Percentiles rank a stretch among this genome's conserved stretches.
Conservation (phyloP, 30 jellyfish, hydroid and myxozoan species). For the Aurelia sp. region DNA sequence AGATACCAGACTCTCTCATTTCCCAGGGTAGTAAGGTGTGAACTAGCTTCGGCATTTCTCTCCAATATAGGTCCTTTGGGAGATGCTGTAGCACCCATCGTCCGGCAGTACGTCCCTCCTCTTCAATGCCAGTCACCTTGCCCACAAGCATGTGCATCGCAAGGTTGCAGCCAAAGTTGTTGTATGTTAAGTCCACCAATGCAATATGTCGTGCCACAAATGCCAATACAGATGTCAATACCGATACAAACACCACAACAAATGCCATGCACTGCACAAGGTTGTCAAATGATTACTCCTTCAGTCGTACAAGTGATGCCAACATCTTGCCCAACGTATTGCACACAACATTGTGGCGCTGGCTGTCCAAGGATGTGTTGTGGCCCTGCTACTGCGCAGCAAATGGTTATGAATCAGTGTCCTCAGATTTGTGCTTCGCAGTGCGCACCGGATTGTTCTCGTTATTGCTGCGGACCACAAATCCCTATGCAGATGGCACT, state of each 20-base stretch:
- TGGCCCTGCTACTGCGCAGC: constrained; percentile 77
- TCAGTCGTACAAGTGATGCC: constrained; percentile 70
- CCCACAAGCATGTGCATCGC: constrained; percentile 75
- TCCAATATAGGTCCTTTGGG: constrained; percentile 57
- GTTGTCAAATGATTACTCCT: constrained; percentile 48
- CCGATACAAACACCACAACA: constrained; percentile 39
- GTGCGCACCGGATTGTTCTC: constrained; percentile 80
- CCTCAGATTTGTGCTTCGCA: constrained; percentile 76
- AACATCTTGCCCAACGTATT: constrained; percentile 48
- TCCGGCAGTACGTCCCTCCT: constrained; percentile 75
- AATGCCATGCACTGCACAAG: neutral
- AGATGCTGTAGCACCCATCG: constrained; percentile 57
- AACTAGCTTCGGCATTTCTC: too few relatives aligned
- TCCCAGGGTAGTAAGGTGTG: too few relatives aligned
- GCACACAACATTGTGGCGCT: constrained; percentile 69
- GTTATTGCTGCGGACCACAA: constrained; percentile 77
- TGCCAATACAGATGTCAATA: constrained; percentile 63
- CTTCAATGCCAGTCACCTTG: constrained; percentile 76
- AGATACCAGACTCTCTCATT: too few relatives aligned
- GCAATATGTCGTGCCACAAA: constrained; percentile 60
- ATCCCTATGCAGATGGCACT: constrained; percentile 43
- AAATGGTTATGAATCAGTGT: constrained; percentile 61
- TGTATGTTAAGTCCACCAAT: constrained; percentile 53
- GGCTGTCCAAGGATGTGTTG: constrained; percentile 72
- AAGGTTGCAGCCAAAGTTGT: constrained; percentile 79